phyloP scores from a whole-genome alignment of 92 coral and sea anemone genomes.

The Phenganax stokvisi region DNA sequence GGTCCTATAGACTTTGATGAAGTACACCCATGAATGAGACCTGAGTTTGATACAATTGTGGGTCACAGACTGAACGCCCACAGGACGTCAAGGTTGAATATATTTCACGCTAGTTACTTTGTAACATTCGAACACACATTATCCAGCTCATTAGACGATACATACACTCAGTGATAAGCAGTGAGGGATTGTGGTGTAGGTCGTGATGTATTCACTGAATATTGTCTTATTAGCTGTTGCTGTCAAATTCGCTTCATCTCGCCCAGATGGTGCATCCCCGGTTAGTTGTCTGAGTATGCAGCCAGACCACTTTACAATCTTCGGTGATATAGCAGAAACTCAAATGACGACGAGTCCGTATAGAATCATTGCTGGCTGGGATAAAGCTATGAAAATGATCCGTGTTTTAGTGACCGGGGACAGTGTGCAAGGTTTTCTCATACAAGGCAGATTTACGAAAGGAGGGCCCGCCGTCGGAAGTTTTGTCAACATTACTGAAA shows the following conservation, averaged over 20 bases:
- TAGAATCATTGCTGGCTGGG: conserved; percentile 13
- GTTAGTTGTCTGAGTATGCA: neutral
- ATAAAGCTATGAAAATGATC: neutral
- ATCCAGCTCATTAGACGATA: neutral
- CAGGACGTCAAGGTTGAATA: neutral
- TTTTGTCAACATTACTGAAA: conserved; percentile 13
- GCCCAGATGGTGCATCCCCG: conserved; percentile 13
- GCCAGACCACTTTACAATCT: neutral
- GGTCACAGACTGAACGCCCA: neutral
- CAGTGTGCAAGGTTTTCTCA: conserved; percentile 16
- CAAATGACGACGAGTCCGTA: conserved; percentile 10
- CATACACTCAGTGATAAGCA: neutral
- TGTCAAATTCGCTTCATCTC: neutral
- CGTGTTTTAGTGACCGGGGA: conserved; percentile 17
- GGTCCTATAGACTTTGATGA: too few relatives aligned
- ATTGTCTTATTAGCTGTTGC: neutral
- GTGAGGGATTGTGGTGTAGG: neutral
- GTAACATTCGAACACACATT: neutral
- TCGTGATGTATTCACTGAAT: neutral
- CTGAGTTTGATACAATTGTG: too few relatives aligned
- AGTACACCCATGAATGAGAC: too few relatives aligned
- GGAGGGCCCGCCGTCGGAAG: conserved; percentile 17
- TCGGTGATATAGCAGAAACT: neutral
- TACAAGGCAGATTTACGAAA: conserved; percentile 3
- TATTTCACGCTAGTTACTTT: conserved; percentile 9